These are phyloP conservation scores for Heliocidaris tuberculata DNA, from an alignment of 35 echinoderm and acorn worm genomes.

Conservation along the genomic window DNA sequence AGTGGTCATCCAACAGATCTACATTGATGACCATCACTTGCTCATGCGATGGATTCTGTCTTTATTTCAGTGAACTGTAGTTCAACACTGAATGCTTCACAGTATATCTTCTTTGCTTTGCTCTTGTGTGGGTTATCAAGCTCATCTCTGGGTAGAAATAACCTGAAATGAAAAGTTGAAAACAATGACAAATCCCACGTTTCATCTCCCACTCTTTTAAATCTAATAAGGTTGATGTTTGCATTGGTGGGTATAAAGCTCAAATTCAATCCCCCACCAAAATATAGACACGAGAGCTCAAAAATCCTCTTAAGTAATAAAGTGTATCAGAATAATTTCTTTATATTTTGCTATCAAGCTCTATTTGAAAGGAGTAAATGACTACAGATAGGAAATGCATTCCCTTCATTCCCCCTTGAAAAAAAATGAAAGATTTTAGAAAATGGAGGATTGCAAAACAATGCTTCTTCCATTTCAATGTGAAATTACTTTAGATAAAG, in stretches of 20 bases:
- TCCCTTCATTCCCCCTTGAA: neutral
- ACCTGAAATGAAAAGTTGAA: conserved; percentile 38
- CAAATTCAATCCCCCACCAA: neutral
- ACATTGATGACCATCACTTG: neutral
- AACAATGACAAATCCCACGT: neutral
- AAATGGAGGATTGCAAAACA: no score
- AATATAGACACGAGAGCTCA: neutral
- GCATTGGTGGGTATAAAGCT: neutral
- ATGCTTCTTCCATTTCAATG: no score
- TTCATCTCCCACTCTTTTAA: neutral
- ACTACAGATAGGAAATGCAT: neutral
- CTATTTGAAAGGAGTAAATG: no score
- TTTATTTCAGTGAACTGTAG: conserved; percentile 51
- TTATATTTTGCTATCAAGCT: no score
- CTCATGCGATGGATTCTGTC: conserved; percentile 39
- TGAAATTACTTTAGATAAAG: no score
- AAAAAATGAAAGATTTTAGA: no score
- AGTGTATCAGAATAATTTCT: no score
- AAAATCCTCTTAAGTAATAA: no score
- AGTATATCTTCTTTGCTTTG: conserved; percentile 67
- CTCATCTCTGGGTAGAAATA: conserved; percentile 70
- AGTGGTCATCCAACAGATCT: neutral
- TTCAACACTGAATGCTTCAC: conserved; percentile 69
- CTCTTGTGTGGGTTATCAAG: conserved; percentile 88
- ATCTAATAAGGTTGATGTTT: neutral